These are phyloP conservation scores for Galeopsomyia nigrocyanea DNA, from an alignment of 2,888 invertebrate species.

Conservation along the genomic window DNA sequence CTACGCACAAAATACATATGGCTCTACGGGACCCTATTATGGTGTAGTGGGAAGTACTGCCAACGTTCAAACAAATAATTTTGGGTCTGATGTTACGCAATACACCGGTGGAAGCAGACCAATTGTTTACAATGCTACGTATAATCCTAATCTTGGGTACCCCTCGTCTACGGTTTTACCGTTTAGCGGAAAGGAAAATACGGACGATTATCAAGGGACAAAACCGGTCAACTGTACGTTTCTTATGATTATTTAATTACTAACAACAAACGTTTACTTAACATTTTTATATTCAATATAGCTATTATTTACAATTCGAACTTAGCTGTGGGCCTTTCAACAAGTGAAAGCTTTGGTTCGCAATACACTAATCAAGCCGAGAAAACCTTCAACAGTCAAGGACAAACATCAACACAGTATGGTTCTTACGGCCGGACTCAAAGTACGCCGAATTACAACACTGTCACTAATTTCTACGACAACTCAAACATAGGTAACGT, in stretches of 20 bases:
- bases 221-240: conserved; percentile 46
- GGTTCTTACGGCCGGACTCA: conserved; percentile 24
- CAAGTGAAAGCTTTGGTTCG: conserved; percentile 40
- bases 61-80: conserved; percentile 1
- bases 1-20: not conserved
- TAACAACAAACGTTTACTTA: conserved; percentile 10
- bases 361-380: conserved; percentile 46
- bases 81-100: conserved; percentile 26
- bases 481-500: conserved; percentile 43
- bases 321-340: conserved; percentile 44
- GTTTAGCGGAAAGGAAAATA: conserved; percentile 32
- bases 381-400: conserved; percentile 38
- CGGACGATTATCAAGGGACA: conserved; percentile 1
- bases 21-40: too few relatives aligned
- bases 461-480: conserved; percentile 26
- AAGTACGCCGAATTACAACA: conserved; percentile 25
- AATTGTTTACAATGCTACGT: conserved; percentile 40
- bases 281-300: conserved; percentile 42
- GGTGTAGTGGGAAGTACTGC: not conserved
- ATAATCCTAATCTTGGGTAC: conserved; percentile 29
- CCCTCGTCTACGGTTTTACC: conserved; percentile 44
- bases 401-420: conserved; percentile 29
- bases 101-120: conserved; percentile 22
- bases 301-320: conserved; percentile 45
- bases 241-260: conserved; percentile 8